Evolutionary conservation across 1,140 invertebrate species (phyloP), one percentile per base, ranked within the genome.

Genomic region (Bombus polaris): DNA sequence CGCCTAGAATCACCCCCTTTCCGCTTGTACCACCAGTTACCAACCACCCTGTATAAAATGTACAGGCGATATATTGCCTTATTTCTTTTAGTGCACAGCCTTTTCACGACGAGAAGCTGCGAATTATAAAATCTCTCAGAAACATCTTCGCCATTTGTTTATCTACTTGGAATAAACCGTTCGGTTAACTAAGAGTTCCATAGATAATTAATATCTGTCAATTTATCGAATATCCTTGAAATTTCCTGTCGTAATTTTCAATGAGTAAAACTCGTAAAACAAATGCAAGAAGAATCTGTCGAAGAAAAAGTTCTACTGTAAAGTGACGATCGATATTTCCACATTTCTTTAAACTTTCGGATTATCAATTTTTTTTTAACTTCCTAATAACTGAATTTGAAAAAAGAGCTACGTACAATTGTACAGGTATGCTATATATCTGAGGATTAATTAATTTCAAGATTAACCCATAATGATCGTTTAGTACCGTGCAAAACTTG

Each of bases 101-200:
- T n/a, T 53, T 53, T 12, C 59, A n/a, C 57, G 3, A 10, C 3
- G 22, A n/a, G 2, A 0, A 62, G 10, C 28, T n/a, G 10, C 28
- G 59, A 22, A 62, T 62, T n/a, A n/a, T n/a, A 62, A 62, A 62
- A 62, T 62, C n/a, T 62, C 59, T 25, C 3, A 2, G 25, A 4
- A 12, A 12, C 3, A 4, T 59, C 3, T 12, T 12, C 28, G 12
- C 10, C 0, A 13, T 3, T 13, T 1, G 3, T 13, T 62, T n/a
- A n/a, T 28, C 28, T 4, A 5, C 28, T 13, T 28, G 25, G 0
- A 12, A 62, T 62, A 13, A 62, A 28, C 59, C 13, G 28, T n/a
- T n/a, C 28, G 3, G 22, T n/a, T n/a, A 62, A n/a, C 28, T 28
- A 12, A 62, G 28, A n/a, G 3, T n/a, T 13, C 59, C 3, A 13